Evolutionary conservation across 2,113 vertebrate genomes (phyloP), one percentile per base, ranked within the genome.

Genomic region (Nibea albiflora): DNA sequence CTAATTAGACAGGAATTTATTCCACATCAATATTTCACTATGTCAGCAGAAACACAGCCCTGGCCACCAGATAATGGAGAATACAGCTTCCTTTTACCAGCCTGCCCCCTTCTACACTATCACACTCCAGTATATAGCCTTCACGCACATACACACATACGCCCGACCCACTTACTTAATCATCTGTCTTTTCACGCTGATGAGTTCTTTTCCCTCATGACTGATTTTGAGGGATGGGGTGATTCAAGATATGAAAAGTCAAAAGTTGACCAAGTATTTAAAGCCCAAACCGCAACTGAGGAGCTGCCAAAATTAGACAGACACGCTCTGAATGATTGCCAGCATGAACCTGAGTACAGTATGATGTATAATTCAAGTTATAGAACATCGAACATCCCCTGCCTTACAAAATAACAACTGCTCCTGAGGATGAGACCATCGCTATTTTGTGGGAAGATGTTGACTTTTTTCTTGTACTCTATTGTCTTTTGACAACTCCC

Each of bases 1-100:
- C 81, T 94, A 94, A 94, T 94, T 93, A 94, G 90, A 90, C 76
- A 66, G 73, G 92, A 91, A 94, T 93, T 92, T 92, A 90, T 93
- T 93, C 90, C 73, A 84, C 90, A 92, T 93, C 86, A 88, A 92
- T 93, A 86, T 93, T 92, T 92, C 87, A 92, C 87, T 56, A 57
- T 87, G 87, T 93, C 91, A 92, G 93, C 92, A 92, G 83, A 93
- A 92, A 89, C 11, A 16, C 47, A 5, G 75, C 60, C 69, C 47
- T 63, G 62, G 88, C 73, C 82, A 58, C 24, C 14, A 68, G 91
- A 89, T 87, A 86, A 81, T 56, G 28, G 66, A 67, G 74, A 74
- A 69, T 61, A 64, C 31, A 17, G 76, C 68, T 84, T 70, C 31
- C 72, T 84, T 58, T 50, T 31, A 68, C 0, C 72, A 66, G 71